A percentile compares a stretch with the other conserved stretches of the same genome.
phyloP scores from a whole-genome alignment of 2,888 invertebrate genomes.

The Autographa gamma region DNA sequence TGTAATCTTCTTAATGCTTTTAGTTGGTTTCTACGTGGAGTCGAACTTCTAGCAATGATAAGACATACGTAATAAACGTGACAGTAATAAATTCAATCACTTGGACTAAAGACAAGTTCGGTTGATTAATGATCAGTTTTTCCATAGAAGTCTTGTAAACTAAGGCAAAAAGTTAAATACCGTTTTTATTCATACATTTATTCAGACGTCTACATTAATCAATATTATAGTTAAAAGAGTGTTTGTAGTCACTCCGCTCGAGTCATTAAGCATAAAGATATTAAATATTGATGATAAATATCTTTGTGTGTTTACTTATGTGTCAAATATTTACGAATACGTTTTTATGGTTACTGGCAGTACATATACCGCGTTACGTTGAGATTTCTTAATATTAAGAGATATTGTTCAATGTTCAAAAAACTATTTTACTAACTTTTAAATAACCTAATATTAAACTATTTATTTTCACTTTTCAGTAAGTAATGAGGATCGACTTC shows the following conservation, averaged over 20 bases:
- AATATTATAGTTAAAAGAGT: not conserved
- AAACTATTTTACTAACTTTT: no score
- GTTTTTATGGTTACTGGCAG: not conserved
- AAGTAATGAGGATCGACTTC: no score
- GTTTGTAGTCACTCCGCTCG: not conserved
- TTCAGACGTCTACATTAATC: not conserved
- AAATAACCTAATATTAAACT: no score
- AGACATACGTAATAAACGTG: not conserved
- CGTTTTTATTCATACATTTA: no score
- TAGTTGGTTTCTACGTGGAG: not conserved
- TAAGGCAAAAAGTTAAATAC: no score
- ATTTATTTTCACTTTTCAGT: no score
- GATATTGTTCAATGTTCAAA: not conserved
- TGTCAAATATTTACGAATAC: slow-evolving; percentile 1
- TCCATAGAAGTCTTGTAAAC: no score
- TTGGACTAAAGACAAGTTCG: not conserved
- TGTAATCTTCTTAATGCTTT: slow-evolving; percentile 14
- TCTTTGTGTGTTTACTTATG: not conserved
- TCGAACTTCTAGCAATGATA: not conserved
- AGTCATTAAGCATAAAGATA: not conserved
- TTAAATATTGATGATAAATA: not conserved
- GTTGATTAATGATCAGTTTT: not conserved
- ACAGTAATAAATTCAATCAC: no score
- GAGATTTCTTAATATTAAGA: not conserved
- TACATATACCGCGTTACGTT: not conserved